Evolutionary conservation across 2,797 vertebrate genomes (phyloP).

Genomic region (Channallabes apus): DNA sequence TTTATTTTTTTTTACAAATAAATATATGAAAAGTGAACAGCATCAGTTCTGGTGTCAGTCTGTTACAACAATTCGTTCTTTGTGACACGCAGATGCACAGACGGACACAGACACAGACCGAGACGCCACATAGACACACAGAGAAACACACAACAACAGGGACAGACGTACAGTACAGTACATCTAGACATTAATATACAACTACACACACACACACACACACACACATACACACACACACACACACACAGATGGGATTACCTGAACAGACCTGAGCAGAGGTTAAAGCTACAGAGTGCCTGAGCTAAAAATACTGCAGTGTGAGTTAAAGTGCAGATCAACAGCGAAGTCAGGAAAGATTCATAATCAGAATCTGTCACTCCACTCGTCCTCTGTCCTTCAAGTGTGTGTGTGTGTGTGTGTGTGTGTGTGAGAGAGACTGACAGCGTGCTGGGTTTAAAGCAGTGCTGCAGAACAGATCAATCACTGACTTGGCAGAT

Average conservation of each 20-base stretch:
- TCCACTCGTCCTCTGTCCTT: neutral
- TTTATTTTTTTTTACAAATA: too few species aligned
- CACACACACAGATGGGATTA: conserved; percentile 14
- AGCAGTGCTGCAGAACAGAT: conserved; percentile 46
- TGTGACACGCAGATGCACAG: neutral
- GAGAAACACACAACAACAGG: neutral
- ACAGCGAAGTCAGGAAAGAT: neutral
- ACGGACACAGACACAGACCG: neutral
- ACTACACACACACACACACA: neutral
- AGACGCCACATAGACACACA: neutral
- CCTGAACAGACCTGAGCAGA: conserved; percentile 1
- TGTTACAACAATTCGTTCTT: too few species aligned
- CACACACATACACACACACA: neutral
- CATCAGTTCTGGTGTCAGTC: too few species aligned
- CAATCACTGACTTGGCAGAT: conserved; percentile 24
- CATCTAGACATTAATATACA: neutral
- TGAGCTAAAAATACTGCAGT: conserved; percentile 16
- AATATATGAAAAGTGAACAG: too few species aligned
- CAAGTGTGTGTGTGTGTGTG: conserved; percentile 1
- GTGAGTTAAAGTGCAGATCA: neutral
- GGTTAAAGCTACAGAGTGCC: neutral
- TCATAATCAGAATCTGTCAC: neutral
- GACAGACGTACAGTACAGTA: neutral
- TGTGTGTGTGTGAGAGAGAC: conserved; percentile 26
- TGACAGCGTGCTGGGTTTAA: conserved; percentile 26